These are phyloP conservation scores for Agrypnus murinus DNA, from an alignment of 2,888 invertebrate species.

Conservation along the genomic window DNA sequence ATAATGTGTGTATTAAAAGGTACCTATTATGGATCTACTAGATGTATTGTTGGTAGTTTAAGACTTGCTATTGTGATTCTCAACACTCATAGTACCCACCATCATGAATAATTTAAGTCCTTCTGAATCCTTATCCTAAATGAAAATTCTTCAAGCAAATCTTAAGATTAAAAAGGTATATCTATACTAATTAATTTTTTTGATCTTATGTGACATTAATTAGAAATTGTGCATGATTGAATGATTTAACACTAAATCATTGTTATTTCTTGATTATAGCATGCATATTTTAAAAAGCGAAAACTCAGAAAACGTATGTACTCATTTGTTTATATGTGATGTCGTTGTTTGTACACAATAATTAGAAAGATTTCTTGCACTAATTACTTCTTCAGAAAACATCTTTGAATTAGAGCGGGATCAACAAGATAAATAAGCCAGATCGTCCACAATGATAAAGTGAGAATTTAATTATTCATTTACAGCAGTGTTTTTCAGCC, in stretches of 20 bases:
- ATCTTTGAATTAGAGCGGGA: too few relatives aligned
- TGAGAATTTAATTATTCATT: too few relatives aligned
- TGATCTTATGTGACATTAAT: background rate
- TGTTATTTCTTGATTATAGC: conserved; percentile 62
- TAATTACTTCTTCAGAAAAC: background rate
- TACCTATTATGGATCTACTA: too few relatives aligned
- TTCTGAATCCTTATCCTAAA: background rate
- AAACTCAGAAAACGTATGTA: conserved; percentile 71
- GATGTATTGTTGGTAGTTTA: too few relatives aligned
- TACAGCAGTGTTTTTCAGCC: too few relatives aligned
- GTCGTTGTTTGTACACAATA: conserved; percentile 14
- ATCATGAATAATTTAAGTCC: too few relatives aligned
- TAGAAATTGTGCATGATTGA: conserved; percentile 6
- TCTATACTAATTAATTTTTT: background rate
- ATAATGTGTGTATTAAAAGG: too few relatives aligned
- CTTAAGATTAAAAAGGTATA: background rate
- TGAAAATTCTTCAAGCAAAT: background rate
- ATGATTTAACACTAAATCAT: conserved; percentile 16
- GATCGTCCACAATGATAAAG: too few relatives aligned
- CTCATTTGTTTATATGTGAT: conserved; percentile 34
- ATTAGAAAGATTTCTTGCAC: background rate
- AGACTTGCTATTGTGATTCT: too few relatives aligned
- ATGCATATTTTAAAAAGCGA: conserved; percentile 71
- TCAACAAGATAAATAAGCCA: too few relatives aligned
- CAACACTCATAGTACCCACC: too few relatives aligned